Evolutionary conservation across 1,140 invertebrate species (phyloP).

Genomic region (Musca domestica): DNA sequence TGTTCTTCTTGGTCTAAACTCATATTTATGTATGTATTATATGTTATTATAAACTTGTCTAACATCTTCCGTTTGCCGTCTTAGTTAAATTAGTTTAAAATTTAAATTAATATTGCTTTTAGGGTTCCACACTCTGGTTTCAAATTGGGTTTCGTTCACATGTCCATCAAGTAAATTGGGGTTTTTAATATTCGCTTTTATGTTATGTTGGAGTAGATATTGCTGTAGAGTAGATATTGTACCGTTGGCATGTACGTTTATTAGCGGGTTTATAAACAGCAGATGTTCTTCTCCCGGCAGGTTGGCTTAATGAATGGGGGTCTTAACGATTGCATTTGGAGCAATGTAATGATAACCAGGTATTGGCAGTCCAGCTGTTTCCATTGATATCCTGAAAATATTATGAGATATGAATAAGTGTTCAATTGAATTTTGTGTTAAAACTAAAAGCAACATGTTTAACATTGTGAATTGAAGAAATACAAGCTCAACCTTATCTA

Average conservation of each 20-base stretch:
- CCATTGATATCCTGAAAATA: slow-evolving; percentile 82
- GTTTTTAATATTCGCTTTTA: not conserved
- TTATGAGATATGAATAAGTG: slow-evolving; percentile 14
- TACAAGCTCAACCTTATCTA: not conserved
- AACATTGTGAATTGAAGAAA: slow-evolving; percentile 6
- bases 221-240: not conserved
- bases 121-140: not conserved
- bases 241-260: slow-evolving; percentile 1
- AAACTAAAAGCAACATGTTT: not conserved
- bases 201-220: slow-evolving; percentile 4
- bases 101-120: slow-evolving; percentile 16
- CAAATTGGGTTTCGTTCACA: not conserved
- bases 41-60: slow-evolving; percentile 5
- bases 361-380: slow-evolving; percentile 84
- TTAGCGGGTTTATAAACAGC: not conserved
- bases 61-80: slow-evolving; percentile 4
- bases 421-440: slow-evolving; percentile 2
- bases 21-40: not conserved
- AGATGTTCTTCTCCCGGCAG: not conserved
- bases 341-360: slow-evolving; percentile 88
- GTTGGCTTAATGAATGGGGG: slow-evolving; percentile 77
- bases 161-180: not conserved
- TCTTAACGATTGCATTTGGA: slow-evolving; percentile 88
- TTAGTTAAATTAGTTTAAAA: slow-evolving; percentile 6
- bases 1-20: too few species aligned